These are phyloP conservation scores for Xyrauchen texanus DNA, from an alignment of 2,113 vertebrate species.

Conservation along the genomic window DNA sequence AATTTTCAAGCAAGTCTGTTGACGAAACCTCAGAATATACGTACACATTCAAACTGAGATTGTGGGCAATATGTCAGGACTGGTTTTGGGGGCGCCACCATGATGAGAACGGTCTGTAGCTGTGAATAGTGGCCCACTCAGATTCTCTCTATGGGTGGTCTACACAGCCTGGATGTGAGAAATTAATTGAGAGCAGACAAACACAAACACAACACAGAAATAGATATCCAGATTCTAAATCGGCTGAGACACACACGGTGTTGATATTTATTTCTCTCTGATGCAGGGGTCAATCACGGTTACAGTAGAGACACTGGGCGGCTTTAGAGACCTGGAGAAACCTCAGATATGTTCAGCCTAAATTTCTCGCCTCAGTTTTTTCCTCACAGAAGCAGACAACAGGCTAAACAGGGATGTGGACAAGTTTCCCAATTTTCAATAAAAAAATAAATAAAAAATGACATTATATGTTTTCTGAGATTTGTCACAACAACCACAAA, in stretches of 20 bases:
- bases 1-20: background rate
- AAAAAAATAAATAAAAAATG: background rate
- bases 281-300: conserved; percentile 50
- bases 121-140: conserved; percentile 76
- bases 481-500: background rate
- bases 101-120: conserved; percentile 72
- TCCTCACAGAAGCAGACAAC: conserved; percentile 54
- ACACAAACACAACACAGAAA: conserved; percentile 36
- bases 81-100: conserved; percentile 76
- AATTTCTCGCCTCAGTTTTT: conserved; percentile 47
- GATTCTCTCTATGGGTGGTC: conserved; percentile 75
- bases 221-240: conserved; percentile 42
- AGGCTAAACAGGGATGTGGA: conserved; percentile 52
- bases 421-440: background rate
- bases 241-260: conserved; percentile 8
- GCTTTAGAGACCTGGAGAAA: conserved; percentile 61
- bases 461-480: background rate
- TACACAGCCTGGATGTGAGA: conserved; percentile 42
- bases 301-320: conserved; percentile 51
- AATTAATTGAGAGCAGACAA: conserved; percentile 17
- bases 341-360: conserved; percentile 69
- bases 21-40: conserved; percentile 24
- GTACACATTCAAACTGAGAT: conserved; percentile 8
- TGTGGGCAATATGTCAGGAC: conserved; percentile 67
- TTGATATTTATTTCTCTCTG: conserved; percentile 40